Evolutionary conservation across 2,113 vertebrate species (phyloP), one percentile per base, ranked within the genome.

Genomic region (Melanerpes aurifrons): DNA sequence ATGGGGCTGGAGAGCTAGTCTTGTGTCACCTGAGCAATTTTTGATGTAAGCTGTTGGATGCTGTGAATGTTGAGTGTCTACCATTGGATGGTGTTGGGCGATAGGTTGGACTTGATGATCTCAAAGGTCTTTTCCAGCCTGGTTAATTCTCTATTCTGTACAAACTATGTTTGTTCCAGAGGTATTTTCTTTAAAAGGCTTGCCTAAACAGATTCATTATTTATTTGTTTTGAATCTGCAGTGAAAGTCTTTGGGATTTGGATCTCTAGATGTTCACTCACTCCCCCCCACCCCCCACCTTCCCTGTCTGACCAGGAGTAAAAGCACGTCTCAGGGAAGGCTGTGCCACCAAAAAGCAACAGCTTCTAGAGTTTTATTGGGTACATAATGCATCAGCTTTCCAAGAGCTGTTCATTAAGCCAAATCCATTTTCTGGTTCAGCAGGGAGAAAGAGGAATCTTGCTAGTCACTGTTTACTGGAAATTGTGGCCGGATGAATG

Each of bases 141-240:
- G 40, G 40, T 40, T 10, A 11, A 40, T 40, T 40, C 40, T 40
- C 10, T 40, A 40, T 40, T 40, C 40, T 40, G 40, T 40, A 11
- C 10, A 40, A 40, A 10, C 40, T 40, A 40, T 11, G 40, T 57
- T 92, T 91, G 53, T 71, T 82, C 72, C 37, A 1, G 13, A 25
- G 5, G 25, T 32, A 61, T 61, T 81, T 83, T 95, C 32, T 89
- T 93, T 92, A 90, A 32, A 86, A 93, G 29, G 47, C 69, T 71
- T 21, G 64, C 37, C n/a, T 56, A 70, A 87, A 15, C 12, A 45
- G 43, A 15, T 45, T 6, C 15, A 16, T 45, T 45, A 6, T 45
- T 45, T 45, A 11, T 16, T 45, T 45, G 37, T 29, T 43, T 57
- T 28, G 15, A 61, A 50, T 50, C 15, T 64, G 78, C 17, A 57